A percentile compares a stretch with the other conserved stretches of the same genome.
Conservation (phyloP, 2,113 vertebrate genomes). For the Pseudolaguvia tuberculata region DNA sequence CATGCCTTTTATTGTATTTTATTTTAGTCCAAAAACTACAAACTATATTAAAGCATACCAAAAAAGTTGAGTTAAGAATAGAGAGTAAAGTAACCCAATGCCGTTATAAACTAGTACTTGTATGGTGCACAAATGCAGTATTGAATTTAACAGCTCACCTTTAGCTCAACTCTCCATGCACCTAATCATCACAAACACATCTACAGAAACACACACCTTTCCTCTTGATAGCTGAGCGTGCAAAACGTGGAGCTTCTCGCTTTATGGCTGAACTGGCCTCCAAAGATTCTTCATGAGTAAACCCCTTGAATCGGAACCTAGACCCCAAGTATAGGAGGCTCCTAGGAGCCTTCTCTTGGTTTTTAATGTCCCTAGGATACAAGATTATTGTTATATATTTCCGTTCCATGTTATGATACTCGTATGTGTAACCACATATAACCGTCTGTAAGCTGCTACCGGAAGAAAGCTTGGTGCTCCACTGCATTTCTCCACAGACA, state of each 20-base stretch:
- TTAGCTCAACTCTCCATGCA: not conserved
- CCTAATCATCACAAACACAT: not conserved
- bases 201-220: slow-evolving; percentile 70
- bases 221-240: slow-evolving; percentile 87
- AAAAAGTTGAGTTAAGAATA: no score
- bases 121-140: not conserved
- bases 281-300: slow-evolving; percentile 88
- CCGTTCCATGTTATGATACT: not conserved
- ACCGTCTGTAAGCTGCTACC: slow-evolving; percentile 63
- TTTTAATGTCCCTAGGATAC: not conserved
- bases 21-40: no score
- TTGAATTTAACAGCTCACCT: not conserved
- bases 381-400: not conserved
- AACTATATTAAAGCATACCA: no score
- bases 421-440: not conserved
- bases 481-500: slow-evolving; percentile 97
- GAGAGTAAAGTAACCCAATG: not conserved
- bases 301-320: slow-evolving; percentile 90
- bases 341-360: slow-evolving; percentile 64
- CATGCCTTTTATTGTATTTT: no score
- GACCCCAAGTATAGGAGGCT: slow-evolving; percentile 84
- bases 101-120: not conserved
- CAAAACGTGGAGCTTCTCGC: slow-evolving; percentile 84
- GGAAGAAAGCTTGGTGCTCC: slow-evolving; percentile 96
- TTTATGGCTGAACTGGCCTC: slow-evolving; percentile 89